phyloP scores from a whole-genome alignment of 2,888 invertebrate species.

The Tineola bisselliella region DNA sequence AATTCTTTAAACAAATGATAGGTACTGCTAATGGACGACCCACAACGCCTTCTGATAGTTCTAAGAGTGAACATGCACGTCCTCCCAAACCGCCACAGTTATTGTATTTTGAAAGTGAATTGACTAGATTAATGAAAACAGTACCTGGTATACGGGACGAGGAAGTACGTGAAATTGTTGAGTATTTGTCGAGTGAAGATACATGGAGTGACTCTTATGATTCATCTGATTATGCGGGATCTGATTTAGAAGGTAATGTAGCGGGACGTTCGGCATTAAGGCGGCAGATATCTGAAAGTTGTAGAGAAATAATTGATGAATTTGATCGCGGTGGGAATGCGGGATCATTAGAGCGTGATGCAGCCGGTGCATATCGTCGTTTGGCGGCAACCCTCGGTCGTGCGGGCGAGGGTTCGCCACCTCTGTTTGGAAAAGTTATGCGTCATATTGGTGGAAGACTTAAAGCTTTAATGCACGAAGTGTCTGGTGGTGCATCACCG shows the following conservation, averaged over 20 bases:
- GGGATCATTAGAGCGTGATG: conserved; percentile 74
- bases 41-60: conserved; percentile 64
- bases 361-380: conserved; percentile 87
- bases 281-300: conserved; percentile 88
- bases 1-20: conserved; percentile 92
- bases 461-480: conserved; percentile 92
- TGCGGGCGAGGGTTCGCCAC: conserved; percentile 78
- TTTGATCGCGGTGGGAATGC: conserved; percentile 79
- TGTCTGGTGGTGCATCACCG: conserved; percentile 80
- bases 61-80: conserved; percentile 69
- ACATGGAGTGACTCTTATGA: conserved; percentile 95
- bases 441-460: conserved; percentile 88
- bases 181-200: conserved; percentile 91
- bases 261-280: conserved; percentile 76
- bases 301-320: conserved; percentile 87
- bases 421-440: conserved; percentile 90
- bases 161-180: conserved; percentile 90
- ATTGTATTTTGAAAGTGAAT: conserved; percentile 88
- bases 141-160: conserved; percentile 92
- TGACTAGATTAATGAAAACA: conserved; percentile 91
- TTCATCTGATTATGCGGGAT: conserved; percentile 91
- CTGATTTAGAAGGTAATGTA: conserved; percentile 79
- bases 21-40: conserved; percentile 69
- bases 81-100: conserved; percentile 85
- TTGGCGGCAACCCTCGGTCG: conserved; percentile 85